These are phyloP conservation scores for Dastarcus helophoroides DNA, from an alignment of 2,888 invertebrate species.

Conservation along the genomic window DNA sequence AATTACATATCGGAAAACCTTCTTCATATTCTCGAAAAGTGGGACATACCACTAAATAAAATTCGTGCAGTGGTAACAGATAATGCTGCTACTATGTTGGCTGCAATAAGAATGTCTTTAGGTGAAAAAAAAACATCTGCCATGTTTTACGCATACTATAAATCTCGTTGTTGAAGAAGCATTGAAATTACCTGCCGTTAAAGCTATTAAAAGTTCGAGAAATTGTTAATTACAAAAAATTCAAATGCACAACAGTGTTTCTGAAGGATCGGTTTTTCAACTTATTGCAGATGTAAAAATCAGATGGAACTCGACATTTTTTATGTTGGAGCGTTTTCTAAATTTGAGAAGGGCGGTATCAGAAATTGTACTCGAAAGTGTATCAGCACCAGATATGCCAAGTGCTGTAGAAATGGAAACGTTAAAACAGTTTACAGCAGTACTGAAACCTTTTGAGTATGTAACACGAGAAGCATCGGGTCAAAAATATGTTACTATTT, in stretches of 20 bases:
- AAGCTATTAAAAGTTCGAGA: not conserved
- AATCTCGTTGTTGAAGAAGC: no score
- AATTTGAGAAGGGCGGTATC: not conserved
- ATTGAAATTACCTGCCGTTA: no score
- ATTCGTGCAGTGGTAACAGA: not conserved
- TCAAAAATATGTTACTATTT: conserved; percentile 1
- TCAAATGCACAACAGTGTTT: conserved; percentile 2
- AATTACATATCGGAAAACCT: no score
- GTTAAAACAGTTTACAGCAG: not conserved
- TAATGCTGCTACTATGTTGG: not conserved
- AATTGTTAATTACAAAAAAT: conserved; percentile 3
- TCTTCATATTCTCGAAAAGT: no score
- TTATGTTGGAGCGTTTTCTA: not conserved
- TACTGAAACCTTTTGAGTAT: not conserved
- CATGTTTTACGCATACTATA: no score
- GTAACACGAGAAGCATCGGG: not conserved
- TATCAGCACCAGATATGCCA: not conserved
- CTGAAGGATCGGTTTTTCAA: conserved; percentile 3
- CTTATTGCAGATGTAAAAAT: not conserved
- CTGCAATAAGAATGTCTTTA: not conserved
- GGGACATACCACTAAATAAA: not conserved
- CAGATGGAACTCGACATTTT: conserved; percentile 2
- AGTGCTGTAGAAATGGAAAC: conserved; percentile 2
- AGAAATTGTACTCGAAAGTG: not conserved
- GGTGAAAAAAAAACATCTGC: no score